Evolutionary conservation across 2,797 vertebrate genomes (phyloP), one percentile per base, ranked within the genome.

Genomic region (Kryptopterus vitreolus): DNA sequence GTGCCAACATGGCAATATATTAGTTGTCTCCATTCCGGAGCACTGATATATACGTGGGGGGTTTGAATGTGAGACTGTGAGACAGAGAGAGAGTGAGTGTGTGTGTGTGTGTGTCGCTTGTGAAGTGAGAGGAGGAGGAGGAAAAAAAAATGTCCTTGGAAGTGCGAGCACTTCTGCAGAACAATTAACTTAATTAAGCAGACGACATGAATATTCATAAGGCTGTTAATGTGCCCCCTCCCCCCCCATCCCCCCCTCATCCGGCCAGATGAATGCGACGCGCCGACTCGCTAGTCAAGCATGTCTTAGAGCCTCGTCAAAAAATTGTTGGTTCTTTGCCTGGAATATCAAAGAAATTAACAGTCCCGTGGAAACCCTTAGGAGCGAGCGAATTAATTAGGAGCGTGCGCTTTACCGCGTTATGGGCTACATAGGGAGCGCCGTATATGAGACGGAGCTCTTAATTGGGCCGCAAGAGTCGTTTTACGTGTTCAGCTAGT

Each of bases 171-270:
- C 92, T 96, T 95, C 93, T 94, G 94, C 91, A 92, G 92, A 93
- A 95, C 94, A 96, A 96, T 96, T 96, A 95, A 95, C 94, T 95
- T 96, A 96, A 96, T 96, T 96, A 95, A 94, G 92, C 93, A 95
- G 94, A 92, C 88, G 52, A 82, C 92, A 96, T 96, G 95, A 95
- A 96, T 96, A 96, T 96, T 96, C 95, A 96, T 95, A 93, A 94
- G 91, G 90, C 91, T 90, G 92, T 94, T 96, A 96, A 95, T 95
- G 95, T 94, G 93, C 93, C 90, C 93, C 92, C 91, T 35, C 76
- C 48, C 15, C 68, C 7, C 10, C n/a, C 7, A 9, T 10, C 57
- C 38, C 3, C 38, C 76, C 76, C 13, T 66, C 93, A 94, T 94
- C 92, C 92, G 94, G 92, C 93, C 92, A 94, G 93, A 96, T 95